Evolutionary conservation across 2,888 invertebrate species (phyloP).

Genomic region (Tenthredo livida): DNA sequence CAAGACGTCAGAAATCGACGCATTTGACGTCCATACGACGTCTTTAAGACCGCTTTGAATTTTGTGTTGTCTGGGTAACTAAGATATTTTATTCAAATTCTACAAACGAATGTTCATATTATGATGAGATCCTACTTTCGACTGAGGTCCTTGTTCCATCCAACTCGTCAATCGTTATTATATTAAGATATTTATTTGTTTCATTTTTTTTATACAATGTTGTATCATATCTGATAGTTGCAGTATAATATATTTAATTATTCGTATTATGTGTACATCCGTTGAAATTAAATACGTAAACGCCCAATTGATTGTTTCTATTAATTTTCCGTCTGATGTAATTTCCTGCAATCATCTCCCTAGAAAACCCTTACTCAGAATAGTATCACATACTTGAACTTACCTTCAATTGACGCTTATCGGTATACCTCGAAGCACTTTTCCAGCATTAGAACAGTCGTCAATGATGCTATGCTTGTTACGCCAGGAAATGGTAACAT

Average conservation of each 20-base stretch:
- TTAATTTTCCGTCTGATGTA: not conserved
- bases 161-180: not conserved
- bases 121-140: not conserved
- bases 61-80: too few relatives aligned
- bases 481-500: too few relatives aligned
- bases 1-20: too few relatives aligned
- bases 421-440: not conserved
- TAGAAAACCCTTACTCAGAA: not conserved
- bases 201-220: not conserved
- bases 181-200: not conserved
- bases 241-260: not conserved
- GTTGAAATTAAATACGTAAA: not conserved
- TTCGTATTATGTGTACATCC: not conserved
- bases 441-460: not conserved
- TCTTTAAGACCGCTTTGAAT: too few relatives aligned
- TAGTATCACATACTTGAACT: not conserved
- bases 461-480: too few relatives aligned
- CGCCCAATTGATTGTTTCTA: not conserved
- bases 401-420: not conserved
- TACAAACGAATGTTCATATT: not conserved
- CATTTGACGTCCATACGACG: too few relatives aligned
- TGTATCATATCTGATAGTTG: not conserved
- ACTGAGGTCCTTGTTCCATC: not conserved
- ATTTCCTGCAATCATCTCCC: not conserved
- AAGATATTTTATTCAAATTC: not conserved